phyloP scores from a whole-genome alignment of 2,797 vertebrate species.

The Labeo calbasu region DNA sequence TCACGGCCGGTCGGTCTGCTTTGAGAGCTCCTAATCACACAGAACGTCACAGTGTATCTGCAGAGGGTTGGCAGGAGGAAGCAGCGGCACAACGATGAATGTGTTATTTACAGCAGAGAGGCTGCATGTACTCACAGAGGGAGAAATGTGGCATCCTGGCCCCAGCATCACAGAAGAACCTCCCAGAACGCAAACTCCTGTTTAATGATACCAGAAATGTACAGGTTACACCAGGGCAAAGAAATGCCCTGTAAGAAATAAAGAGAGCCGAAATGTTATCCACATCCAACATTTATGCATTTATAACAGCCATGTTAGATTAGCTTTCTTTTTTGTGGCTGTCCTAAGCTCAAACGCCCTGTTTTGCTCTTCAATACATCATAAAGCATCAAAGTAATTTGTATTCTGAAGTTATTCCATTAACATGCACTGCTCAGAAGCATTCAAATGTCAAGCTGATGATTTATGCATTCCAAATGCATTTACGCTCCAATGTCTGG shows the following conservation, averaged over 20 bases:
- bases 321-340: constrained; percentile 1
- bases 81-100: constrained; percentile 24
- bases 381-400: constrained; percentile 25
- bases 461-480: constrained; percentile 50
- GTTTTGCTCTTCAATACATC: constrained; percentile 12
- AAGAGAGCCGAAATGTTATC: background rate
- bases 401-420: constrained; percentile 44
- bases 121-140: constrained; percentile 3
- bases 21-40: constrained; percentile 38
- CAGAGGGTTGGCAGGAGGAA: constrained; percentile 28
- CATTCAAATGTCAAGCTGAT: constrained; percentile 46
- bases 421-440: constrained; percentile 36
- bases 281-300: background rate
- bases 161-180: background rate
- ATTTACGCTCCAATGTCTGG: constrained; percentile 28
- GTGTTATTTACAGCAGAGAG: constrained; percentile 31
- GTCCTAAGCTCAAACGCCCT: constrained; percentile 11
- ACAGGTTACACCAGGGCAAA: background rate
- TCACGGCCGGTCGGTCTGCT: constrained; percentile 9
- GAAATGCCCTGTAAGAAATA: background rate
- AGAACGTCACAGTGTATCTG: constrained; percentile 21
- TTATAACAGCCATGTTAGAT: constrained; percentile 25
- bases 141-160: constrained; percentile 1
- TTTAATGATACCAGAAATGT: constrained; percentile 11
- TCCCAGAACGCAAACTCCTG: background rate